Conservation (phyloP, 2,797 vertebrate species). For the Siniperca scherzeri region DNA sequence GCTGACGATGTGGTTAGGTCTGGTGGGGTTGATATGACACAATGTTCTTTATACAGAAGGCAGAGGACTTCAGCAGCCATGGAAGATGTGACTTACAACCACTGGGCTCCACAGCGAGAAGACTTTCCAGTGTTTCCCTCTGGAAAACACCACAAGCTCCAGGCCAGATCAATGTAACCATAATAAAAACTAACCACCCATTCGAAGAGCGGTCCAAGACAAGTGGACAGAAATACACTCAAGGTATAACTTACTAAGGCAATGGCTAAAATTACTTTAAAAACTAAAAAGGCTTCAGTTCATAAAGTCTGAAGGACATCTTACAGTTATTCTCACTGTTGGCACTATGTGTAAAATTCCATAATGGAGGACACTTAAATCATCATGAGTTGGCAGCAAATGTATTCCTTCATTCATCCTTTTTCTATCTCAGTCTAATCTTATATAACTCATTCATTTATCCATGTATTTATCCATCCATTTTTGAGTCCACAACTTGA, state of each 20-base stretch:
- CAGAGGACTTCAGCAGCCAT: slow-evolving; percentile 72
- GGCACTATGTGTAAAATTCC: slow-evolving; percentile 44
- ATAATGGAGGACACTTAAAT: slow-evolving; percentile 26
- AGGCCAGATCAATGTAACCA: slow-evolving; percentile 62
- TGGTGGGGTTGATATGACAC: slow-evolving; percentile 69
- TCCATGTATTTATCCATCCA: slow-evolving; percentile 12
- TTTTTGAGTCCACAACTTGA: not conserved
- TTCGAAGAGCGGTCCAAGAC: slow-evolving; percentile 38
- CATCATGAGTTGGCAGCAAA: slow-evolving; percentile 41
- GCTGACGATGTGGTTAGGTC: slow-evolving; percentile 72
- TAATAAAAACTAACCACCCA: slow-evolving; percentile 69
- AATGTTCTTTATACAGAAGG: slow-evolving; percentile 72
- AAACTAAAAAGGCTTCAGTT: slow-evolving; percentile 23
- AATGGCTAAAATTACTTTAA: slow-evolving; percentile 44
- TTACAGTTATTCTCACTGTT: slow-evolving; percentile 28
- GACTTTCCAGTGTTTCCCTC: slow-evolving; percentile 79
- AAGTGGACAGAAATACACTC: slow-evolving; percentile 59
- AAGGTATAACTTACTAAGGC: slow-evolving; percentile 48
- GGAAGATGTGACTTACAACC: slow-evolving; percentile 81
- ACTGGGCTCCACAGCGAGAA: slow-evolving; percentile 47
- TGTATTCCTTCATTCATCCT: slow-evolving; percentile 46
- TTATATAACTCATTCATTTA: slow-evolving; percentile 23
- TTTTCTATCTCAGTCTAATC: slow-evolving; percentile 5
- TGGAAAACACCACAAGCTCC: slow-evolving; percentile 76
- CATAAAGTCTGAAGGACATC: slow-evolving; percentile 12